Evolutionary conservation across 1,140 invertebrate species (phyloP).

Genomic region (Globodera ellingtonae): DNA sequence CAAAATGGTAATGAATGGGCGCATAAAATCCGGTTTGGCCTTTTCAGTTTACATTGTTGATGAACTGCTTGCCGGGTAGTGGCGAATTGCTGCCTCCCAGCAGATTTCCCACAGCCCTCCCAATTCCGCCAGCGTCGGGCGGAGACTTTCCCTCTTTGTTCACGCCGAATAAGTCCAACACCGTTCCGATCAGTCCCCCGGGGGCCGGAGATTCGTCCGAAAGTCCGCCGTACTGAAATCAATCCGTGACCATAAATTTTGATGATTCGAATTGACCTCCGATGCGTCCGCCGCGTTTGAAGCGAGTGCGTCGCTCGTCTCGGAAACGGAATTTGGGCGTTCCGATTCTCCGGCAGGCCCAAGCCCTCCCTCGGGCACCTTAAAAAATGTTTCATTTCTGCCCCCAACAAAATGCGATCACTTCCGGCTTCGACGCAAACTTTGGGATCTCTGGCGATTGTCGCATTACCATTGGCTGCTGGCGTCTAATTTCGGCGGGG

Average conservation of each 20-base stretch:
- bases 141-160: constrained; percentile 51
- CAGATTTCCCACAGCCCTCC: constrained; percentile 55
- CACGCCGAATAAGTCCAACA: constrained; percentile 61
- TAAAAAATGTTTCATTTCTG: not conserved
- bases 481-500: constrained; percentile 29
- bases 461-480: constrained; percentile 38
- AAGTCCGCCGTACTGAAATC: constrained; percentile 58
- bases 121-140: constrained; percentile 52
- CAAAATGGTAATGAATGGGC: not conserved
- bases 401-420: not conserved
- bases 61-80: constrained; percentile 58
- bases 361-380: constrained; percentile 62
- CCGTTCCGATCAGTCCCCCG: constrained; percentile 64
- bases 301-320: constrained; percentile 37
- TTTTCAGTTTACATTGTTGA: constrained; percentile 51
- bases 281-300: constrained; percentile 46
- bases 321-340: constrained; percentile 55
- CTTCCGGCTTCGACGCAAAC: constrained; percentile 54
- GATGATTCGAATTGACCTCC: constrained; percentile 40
- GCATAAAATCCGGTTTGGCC: not conserved
- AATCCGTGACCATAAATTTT: not conserved
- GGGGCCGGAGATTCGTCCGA: constrained; percentile 56
- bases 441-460: constrained; percentile 46
- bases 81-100: constrained; percentile 60
- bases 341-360: constrained; percentile 50